Evolutionary conservation across 2,888 invertebrate genomes (phyloP).

Genomic region (Epinotia bilunana): DNA sequence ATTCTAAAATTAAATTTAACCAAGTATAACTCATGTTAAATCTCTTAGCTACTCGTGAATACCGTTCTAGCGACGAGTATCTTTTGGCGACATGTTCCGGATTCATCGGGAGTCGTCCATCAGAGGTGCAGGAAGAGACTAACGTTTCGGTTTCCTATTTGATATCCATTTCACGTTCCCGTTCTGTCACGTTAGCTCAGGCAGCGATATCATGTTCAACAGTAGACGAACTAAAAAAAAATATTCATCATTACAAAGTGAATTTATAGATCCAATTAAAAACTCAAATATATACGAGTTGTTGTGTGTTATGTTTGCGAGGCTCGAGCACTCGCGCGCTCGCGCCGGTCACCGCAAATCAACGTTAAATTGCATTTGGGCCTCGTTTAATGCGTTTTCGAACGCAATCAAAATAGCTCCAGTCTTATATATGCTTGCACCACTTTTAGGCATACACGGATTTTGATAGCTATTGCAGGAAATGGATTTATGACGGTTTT

Average conservation of each 20-base stretch:
- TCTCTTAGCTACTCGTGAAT: too few species aligned
- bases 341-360: conserved; percentile 54
- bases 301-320: neutral
- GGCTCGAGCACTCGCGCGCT: conserved; percentile 28
- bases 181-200: neutral
- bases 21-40: too few species aligned
- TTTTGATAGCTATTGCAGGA: neutral
- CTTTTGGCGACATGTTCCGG: too few species aligned
- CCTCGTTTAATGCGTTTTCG: conserved; percentile 56
- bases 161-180: neutral
- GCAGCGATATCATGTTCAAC: neutral
- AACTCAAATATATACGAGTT: neutral
- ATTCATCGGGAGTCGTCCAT: too few species aligned
- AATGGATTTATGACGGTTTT: too few species aligned
- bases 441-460: neutral
- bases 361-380: conserved; percentile 58
- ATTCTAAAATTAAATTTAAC: too few species aligned
- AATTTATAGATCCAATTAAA: neutral
- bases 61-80: too few species aligned
- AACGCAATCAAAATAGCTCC: conserved; percentile 58
- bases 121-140: too few species aligned
- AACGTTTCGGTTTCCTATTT: neutral
- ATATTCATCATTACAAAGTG: neutral
- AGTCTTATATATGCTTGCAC: conserved; percentile 13
- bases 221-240: neutral